Evolutionary conservation across 2,797 vertebrate genomes (phyloP).

Genomic region (Dendrocincla tyrannina): DNA sequence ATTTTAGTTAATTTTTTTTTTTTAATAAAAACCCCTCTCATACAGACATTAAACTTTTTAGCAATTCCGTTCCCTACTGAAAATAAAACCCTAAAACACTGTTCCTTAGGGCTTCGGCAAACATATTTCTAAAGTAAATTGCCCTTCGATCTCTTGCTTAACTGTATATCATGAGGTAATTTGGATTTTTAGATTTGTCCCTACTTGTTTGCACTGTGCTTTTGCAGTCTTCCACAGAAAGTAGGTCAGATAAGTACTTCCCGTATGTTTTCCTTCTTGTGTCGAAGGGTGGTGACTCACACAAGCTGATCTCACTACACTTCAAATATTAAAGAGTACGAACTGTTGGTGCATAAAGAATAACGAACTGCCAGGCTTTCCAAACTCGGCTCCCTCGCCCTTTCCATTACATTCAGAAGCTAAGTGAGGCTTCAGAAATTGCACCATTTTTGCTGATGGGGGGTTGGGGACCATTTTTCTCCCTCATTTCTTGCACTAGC

Average conservation of each 20-base stretch:
- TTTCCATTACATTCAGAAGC: neutral
- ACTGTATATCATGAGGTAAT: neutral
- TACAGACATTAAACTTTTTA: neutral
- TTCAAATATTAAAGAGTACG: neutral
- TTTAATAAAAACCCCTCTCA: fast-evolving
- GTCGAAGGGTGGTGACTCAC: neutral
- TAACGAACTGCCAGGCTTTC: neutral
- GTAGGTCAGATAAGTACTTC: slow-evolving; percentile 13
- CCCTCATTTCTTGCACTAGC: neutral
- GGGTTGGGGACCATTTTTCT: neutral
- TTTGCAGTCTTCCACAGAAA: neutral
- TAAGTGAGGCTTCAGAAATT: neutral
- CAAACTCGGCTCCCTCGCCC: neutral
- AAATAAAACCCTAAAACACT: neutral
- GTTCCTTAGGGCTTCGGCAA: neutral
- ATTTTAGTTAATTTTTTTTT: neutral
- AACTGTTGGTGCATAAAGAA: neutral
- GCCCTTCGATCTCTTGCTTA: neutral
- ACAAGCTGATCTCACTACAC: neutral
- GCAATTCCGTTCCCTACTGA: neutral
- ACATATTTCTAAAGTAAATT: neutral
- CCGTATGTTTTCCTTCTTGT: neutral
- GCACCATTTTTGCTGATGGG: neutral
- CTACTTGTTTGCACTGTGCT: slow-evolving; percentile 12
- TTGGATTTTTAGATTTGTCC: slow-evolving; percentile 4